phyloP scores from a whole-genome alignment of 2,797 vertebrate species.

The Denticeps clupeoides region DNA sequence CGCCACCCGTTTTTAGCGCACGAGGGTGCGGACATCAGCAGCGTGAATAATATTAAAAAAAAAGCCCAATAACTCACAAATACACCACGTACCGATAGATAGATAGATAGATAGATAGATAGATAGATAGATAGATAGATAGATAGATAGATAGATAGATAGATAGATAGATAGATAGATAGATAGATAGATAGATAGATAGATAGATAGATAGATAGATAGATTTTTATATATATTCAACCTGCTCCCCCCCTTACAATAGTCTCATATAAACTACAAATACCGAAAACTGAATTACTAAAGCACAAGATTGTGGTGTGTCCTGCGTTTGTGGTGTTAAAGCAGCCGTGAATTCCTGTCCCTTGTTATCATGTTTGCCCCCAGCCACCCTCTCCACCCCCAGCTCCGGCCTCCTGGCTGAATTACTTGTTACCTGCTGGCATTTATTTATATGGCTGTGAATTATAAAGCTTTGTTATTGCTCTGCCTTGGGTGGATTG shows the following conservation, averaged over 20 bases:
- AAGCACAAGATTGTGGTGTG: too few species aligned
- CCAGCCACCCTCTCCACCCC: neutral
- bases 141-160: neutral
- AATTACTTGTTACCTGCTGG: constrained; percentile 91
- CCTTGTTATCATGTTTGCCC: constrained; percentile 7
- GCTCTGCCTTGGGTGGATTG: constrained; percentile 86
- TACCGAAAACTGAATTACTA: neutral
- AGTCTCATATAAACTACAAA: too few species aligned
- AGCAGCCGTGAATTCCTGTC: constrained; percentile 12
- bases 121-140: too few species aligned
- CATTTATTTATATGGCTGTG: constrained; percentile 87
- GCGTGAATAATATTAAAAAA: too few species aligned
- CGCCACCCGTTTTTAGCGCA: neutral
- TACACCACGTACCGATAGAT: too few species aligned
- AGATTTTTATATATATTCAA: neutral
- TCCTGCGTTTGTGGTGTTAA: too few species aligned
- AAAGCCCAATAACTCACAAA: too few species aligned
- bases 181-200: neutral
- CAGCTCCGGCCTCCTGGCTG: constrained; percentile 39
- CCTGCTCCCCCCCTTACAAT: neutral
- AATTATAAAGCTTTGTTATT: constrained; percentile 95
- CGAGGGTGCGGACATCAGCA: too few species aligned
- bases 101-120: too few species aligned
- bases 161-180: neutral
- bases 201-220: neutral